Conservation (phyloP, 2,113 vertebrate species). For the Eubucco bourcierii region DNA sequence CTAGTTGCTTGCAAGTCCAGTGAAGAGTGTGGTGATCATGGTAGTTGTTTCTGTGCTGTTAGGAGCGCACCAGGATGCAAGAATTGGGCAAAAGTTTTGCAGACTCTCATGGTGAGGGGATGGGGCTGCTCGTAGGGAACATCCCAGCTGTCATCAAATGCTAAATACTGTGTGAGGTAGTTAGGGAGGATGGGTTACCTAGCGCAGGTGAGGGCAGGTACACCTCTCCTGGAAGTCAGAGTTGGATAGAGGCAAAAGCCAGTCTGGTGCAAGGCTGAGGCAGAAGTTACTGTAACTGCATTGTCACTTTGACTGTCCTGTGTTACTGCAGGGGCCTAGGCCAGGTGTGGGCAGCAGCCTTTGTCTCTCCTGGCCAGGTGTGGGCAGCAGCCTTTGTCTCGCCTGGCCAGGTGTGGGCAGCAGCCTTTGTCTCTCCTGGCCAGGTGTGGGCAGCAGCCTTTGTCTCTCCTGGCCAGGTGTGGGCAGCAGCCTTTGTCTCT, state of each 20-base stretch:
- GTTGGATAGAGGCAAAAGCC: too few relatives aligned
- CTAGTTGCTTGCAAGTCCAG: background rate
- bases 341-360: accelerated
- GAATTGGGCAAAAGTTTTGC: background rate
- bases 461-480: background rate
- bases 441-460: accelerated
- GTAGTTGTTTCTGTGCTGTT: background rate
- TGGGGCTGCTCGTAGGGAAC: background rate
- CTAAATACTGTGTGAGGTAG: background rate
- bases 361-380: background rate
- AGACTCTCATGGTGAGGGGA: background rate
- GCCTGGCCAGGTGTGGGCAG: background rate
- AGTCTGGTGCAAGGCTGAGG: background rate
- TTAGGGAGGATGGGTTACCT: background rate
- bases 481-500: background rate
- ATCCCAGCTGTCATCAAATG: background rate
- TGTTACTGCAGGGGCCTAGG: background rate
- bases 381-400: background rate
- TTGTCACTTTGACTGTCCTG: background rate
- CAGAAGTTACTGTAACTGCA: background rate
- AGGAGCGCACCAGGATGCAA: background rate
- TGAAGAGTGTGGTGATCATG: background rate
- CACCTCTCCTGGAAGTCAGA: background rate
- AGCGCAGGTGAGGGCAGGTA: background rate
- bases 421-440: background rate